These are phyloP conservation scores for Burhinus oedicnemus DNA, from an alignment of 2,113 vertebrate genomes.

Conservation along the genomic window DNA sequence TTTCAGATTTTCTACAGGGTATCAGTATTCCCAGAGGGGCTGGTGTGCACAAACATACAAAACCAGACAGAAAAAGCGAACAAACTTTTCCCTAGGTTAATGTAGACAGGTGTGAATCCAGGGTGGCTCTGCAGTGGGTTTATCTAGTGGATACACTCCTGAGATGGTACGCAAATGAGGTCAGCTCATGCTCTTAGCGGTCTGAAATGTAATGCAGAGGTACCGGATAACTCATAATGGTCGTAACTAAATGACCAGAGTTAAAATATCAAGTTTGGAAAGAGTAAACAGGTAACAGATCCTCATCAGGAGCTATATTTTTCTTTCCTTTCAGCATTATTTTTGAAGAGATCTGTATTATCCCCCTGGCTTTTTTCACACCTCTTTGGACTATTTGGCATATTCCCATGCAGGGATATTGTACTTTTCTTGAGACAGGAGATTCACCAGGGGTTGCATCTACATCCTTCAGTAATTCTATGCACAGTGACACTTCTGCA, in stretches of 20 bases:
- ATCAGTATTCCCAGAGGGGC: background rate
- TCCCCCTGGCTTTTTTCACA: background rate
- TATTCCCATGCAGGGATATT: background rate
- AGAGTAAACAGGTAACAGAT: background rate
- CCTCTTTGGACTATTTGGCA: background rate
- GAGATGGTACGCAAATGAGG: background rate
- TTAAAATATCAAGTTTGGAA: background rate
- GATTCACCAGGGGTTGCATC: background rate
- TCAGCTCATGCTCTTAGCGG: background rate
- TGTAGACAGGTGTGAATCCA: background rate
- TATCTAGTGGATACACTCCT: background rate
- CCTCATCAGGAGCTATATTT: background rate
- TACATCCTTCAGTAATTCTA: background rate
- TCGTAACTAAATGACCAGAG: background rate
- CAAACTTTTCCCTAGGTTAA: background rate
- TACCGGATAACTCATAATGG: background rate
- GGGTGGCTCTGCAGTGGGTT: background rate
- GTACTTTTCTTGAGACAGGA: background rate
- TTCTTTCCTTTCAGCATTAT: background rate
- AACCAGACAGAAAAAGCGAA: background rate
- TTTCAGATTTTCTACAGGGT: background rate
- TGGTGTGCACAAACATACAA: background rate
- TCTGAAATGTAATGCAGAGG: background rate
- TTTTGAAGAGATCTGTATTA: background rate
- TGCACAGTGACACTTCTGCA: background rate